These are phyloP conservation scores for Cyaniris semiargus DNA, from an alignment of 2,888 invertebrate genomes.

Conservation along the genomic window DNA sequence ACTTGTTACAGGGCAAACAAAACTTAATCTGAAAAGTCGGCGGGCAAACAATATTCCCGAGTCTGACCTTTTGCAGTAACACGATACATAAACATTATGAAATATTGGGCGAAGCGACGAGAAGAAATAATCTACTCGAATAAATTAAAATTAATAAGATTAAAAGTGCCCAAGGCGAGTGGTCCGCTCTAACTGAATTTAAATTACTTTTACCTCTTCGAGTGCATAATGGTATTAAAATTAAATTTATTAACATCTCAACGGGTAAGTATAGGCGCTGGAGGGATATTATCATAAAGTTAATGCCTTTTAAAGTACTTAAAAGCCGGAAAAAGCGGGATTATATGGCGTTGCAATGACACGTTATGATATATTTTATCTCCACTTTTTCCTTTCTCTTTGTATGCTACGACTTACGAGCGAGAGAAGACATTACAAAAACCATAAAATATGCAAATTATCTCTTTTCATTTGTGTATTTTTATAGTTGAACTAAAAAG, in stretches of 20 bases:
- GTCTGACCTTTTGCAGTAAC: background rate
- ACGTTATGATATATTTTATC: background rate
- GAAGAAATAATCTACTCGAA: constrained; percentile 71
- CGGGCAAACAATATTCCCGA: background rate
- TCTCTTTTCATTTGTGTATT: background rate
- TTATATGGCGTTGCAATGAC: background rate
- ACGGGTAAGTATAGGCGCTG: constrained; percentile 34
- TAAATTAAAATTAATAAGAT: constrained; percentile 79
- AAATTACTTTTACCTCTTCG: constrained; percentile 74
- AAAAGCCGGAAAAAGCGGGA: background rate
- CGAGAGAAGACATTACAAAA: background rate
- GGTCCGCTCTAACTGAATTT: constrained; percentile 68
- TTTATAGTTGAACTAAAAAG: background rate
- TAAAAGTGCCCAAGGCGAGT: constrained; percentile 64
- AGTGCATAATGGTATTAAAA: constrained; percentile 76
- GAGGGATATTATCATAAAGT: constrained; percentile 26
- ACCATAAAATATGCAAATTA: background rate
- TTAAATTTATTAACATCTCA: constrained; percentile 58
- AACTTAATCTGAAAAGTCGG: constrained; percentile 6
- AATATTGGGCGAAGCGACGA: constrained; percentile 59
- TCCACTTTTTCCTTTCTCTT: background rate
- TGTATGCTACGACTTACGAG: background rate
- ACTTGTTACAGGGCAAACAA: constrained; percentile 2
- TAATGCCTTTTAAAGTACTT: constrained; percentile 6
- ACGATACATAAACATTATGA: constrained; percentile 40